Evolutionary conservation across 2,888 invertebrate species (phyloP).

Genomic region (Nomada goodeniana): DNA sequence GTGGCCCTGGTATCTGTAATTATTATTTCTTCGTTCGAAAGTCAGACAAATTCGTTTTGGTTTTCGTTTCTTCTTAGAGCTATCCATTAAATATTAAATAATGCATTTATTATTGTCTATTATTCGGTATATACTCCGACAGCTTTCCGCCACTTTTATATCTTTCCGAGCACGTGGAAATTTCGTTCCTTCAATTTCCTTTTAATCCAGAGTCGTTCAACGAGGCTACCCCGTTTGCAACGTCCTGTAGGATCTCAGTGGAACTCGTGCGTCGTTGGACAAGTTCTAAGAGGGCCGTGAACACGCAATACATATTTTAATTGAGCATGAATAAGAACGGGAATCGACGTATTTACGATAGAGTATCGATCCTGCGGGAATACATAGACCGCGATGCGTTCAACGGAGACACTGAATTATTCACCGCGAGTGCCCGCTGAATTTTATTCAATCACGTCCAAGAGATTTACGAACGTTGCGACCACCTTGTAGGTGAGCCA

Average conservation of each 20-base stretch:
- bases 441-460: constrained; percentile 67
- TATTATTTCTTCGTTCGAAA: not conserved
- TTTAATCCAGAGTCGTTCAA: not conserved
- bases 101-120: no score
- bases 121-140: not conserved
- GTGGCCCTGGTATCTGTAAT: not conserved
- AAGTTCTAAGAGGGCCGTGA: not conserved
- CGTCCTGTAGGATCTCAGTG: no score
- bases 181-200: not conserved
- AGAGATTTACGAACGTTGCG: constrained; percentile 35
- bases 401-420: constrained; percentile 57
- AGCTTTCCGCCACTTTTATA: not conserved
- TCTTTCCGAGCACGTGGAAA: not conserved
- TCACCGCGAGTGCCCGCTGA: constrained; percentile 51
- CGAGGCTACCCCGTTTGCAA: no score
- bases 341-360: constrained; percentile 25
- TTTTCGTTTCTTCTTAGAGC: not conserved
- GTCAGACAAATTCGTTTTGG: not conserved
- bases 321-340: constrained; percentile 35
- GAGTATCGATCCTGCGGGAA: constrained; percentile 41
- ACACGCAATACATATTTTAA: constrained; percentile 47
- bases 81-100: not conserved
- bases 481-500: not conserved
- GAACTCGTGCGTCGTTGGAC: no score
- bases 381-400: constrained; percentile 28